Percentiles rank a stretch among this genome's conserved stretches.
These are phyloP conservation scores for Spinus pinus DNA, from an alignment of 2,797 vertebrate species.

Conservation along the genomic window DNA sequence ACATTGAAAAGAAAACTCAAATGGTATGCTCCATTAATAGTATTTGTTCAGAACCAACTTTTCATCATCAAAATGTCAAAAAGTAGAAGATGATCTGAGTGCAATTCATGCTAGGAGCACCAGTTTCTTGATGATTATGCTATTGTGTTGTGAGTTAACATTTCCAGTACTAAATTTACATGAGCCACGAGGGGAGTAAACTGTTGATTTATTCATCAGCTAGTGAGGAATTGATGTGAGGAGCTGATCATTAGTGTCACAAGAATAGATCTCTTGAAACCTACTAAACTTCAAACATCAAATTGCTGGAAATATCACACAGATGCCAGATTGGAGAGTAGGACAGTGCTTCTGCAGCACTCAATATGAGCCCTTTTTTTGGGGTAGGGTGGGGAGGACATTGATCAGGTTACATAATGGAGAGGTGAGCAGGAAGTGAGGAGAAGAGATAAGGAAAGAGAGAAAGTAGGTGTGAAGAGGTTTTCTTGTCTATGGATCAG, in stretches of 20 bases:
- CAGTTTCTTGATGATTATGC: background rate
- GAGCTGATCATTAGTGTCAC: background rate
- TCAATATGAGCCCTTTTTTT: accelerated
- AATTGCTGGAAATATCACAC: background rate
- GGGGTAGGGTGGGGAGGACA: accelerated
- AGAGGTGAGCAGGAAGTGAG: background rate
- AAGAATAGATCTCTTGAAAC: background rate
- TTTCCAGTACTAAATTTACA: background rate
- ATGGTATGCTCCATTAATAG: background rate
- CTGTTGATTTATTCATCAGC: background rate
- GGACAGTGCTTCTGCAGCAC: accelerated
- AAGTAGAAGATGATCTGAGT: background rate
- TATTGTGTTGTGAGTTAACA: background rate
- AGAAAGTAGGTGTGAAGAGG: background rate
- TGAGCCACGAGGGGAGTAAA: background rate
- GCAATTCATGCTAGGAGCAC: background rate
- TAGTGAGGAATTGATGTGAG: background rate
- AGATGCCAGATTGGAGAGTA: accelerated
- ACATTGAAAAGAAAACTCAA: background rate
- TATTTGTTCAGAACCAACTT: background rate
- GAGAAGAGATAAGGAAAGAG: background rate
- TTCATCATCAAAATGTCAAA: background rate
- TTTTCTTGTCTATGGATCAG: background rate
- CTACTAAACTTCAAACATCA: background rate
- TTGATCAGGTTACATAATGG: background rate